A percentile compares a stretch with the other conserved stretches of the same genome.
These are phyloP conservation scores for Acronicta alni DNA, from an alignment of 2,888 invertebrate species.

Conservation along the genomic window DNA sequence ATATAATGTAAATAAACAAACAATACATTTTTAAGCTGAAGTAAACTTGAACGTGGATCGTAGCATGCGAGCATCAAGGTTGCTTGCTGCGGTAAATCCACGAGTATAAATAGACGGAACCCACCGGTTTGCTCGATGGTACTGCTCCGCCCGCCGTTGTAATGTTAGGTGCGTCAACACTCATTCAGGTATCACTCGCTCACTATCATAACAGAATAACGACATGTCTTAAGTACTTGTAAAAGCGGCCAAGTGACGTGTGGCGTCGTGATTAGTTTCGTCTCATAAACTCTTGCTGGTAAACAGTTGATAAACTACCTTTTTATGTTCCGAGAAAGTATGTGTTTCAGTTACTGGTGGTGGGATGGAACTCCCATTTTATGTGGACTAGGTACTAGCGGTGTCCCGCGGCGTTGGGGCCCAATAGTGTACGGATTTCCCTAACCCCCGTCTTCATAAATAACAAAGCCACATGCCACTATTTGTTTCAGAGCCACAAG, in stretches of 20 bases:
- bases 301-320: constrained; percentile 20
- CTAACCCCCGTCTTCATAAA: no score
- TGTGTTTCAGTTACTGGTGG: background rate
- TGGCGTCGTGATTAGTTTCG: constrained; percentile 17
- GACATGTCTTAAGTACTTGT: constrained; percentile 18
- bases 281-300: constrained; percentile 22
- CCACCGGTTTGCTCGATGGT: constrained; percentile 69
- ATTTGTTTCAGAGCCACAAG: no score
- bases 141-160: constrained; percentile 53
- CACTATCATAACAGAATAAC: constrained; percentile 43
- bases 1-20: constrained; percentile 11
- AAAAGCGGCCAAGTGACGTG: constrained; percentile 25
- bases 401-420: no score
- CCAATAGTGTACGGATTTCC: no score
- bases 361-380: background rate
- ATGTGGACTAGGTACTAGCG: no score
- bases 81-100: constrained; percentile 73
- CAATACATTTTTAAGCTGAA: constrained; percentile 17
- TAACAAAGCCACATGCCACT: no score
- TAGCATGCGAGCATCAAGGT: constrained; percentile 71
- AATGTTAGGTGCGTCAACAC: constrained; percentile 59
- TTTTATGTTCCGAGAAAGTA: constrained; percentile 1
- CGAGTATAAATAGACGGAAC: constrained; percentile 80
- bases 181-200: constrained; percentile 61
- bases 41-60: constrained; percentile 51